These are phyloP conservation scores for Lethocerus indicus DNA, from an alignment of 1,140 invertebrate species.

Conservation along the genomic window DNA sequence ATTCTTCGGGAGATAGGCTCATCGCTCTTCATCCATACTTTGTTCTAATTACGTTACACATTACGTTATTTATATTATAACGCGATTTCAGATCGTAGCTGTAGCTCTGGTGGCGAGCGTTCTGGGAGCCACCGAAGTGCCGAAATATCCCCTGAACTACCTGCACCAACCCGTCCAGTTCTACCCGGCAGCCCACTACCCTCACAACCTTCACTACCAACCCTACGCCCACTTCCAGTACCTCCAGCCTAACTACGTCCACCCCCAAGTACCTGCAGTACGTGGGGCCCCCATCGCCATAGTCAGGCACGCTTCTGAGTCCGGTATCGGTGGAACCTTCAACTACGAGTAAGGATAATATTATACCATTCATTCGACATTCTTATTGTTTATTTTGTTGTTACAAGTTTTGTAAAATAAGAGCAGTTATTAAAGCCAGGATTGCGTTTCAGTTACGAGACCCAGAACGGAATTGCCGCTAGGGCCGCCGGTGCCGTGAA, in stretches of 20 bases:
- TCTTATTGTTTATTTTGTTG: neutral
- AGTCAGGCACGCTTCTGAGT: neutral
- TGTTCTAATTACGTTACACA: too few relatives aligned
- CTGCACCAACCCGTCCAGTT: slow-evolving; percentile 19
- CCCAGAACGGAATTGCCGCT: slow-evolving; percentile 43
- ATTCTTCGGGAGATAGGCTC: too few relatives aligned
- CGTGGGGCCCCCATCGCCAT: neutral
- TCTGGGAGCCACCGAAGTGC: too few relatives aligned
- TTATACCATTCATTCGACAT: neutral
- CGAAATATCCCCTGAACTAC: too few relatives aligned
- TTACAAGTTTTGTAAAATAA: slow-evolving; percentile 10
- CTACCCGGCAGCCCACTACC: neutral
- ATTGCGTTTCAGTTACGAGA: slow-evolving; percentile 37
- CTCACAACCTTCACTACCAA: neutral
- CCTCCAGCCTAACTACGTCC: neutral
- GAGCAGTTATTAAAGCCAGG: neutral
- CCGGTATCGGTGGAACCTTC: neutral
- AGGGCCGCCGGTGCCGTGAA: slow-evolving; percentile 40
- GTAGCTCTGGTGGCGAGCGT: too few relatives aligned
- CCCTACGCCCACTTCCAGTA: neutral
- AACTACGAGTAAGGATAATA: neutral
- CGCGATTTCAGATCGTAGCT: too few relatives aligned
- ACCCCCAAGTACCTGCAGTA: neutral
- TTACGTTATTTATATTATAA: too few relatives aligned
- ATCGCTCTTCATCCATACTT: too few relatives aligned